Base-by-base conservation (phyloP, 2,113 vertebrate genomes). In the Macrotus californicus region DNA sequence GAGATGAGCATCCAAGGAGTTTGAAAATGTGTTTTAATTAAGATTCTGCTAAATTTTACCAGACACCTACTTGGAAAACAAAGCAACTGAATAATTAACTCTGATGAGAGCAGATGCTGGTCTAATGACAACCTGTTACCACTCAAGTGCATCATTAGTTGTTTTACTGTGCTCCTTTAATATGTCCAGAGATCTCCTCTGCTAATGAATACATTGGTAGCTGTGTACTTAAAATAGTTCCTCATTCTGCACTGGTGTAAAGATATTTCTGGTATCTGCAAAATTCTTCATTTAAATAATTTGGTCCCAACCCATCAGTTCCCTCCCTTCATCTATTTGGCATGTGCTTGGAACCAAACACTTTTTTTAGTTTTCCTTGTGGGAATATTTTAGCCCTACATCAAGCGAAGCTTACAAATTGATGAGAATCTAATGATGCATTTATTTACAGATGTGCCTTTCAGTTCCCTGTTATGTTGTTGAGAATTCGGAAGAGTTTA, bases 51-150 rank as follows among this genome's bases (percentile, higher is more conserved):
- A 99, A 98, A 99, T 99, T 98, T 98, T 98, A 98, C 98, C 98
- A 99, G 98, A 98, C 98, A 99, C 98, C 98, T 98, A 98, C 99
- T 98, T 98, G 98, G 98, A 98, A 98, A 98, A 98, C 98, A 98
- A 99, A 98, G 98, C 98, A 98, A 98, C 98, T 98, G 98, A 99
- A 98, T 98, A 99, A 98, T 99, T 98, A 98, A 98, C 98, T 98
- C 98, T 98, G 98, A 99, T 99, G 99, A 99, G 98, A 98, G 98
- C 99, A 99, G 99, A 99, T 99, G 99, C 98, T 98, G 98, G 97
- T 98, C 98, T 99, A 99, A 99, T 99, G 98, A 98, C 98, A 99
- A 99, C 99, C 99, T 99, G 98, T 99, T 99, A 99, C 98, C 96
- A 97, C 98, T 98, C 98, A 97, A 98, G 98, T 98, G 97, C 98